These are phyloP conservation scores for Cephus cinctus DNA, from an alignment of 1,140 invertebrate species.

Conservation along the genomic window DNA sequence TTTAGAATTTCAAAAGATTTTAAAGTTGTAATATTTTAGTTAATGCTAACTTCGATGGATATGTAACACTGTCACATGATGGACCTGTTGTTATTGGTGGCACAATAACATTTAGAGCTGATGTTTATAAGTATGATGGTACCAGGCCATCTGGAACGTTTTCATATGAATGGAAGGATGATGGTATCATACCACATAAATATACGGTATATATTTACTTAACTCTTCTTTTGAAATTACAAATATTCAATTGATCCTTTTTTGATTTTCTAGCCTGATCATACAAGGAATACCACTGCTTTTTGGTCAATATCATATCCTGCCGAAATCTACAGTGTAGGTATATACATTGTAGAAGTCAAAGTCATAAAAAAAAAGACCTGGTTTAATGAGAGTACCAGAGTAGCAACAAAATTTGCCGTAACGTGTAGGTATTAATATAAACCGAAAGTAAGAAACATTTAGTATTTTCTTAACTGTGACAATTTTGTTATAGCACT, in stretches of 20 bases:
- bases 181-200: constrained; percentile 55
- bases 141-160: constrained; percentile 44
- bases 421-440: constrained; percentile 59
- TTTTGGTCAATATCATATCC: constrained; percentile 65
- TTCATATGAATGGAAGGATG: constrained; percentile 59
- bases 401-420: constrained; percentile 54
- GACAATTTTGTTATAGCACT: constrained; percentile 48
- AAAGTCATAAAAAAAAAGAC: constrained; percentile 54
- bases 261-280: constrained; percentile 19
- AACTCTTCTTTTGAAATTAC: constrained; percentile 6
- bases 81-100: constrained; percentile 66
- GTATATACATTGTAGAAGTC: constrained; percentile 64
- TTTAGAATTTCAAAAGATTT: no score
- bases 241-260: constrained; percentile 3
- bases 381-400: constrained; percentile 39
- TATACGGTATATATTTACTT: constrained; percentile 45
- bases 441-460: constrained; percentile 1
- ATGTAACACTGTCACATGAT: constrained; percentile 55
- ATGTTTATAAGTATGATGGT: constrained; percentile 51
- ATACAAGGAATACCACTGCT: constrained; percentile 38
- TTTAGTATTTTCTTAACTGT: constrained; percentile 10
- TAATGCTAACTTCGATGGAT: constrained; percentile 19
- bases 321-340: constrained; percentile 54
- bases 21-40: no score
- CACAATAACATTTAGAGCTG: constrained; percentile 64